Evolutionary conservation across 2,113 vertebrate genomes (phyloP).

Genomic region (Neotragus moschatus): DNA sequence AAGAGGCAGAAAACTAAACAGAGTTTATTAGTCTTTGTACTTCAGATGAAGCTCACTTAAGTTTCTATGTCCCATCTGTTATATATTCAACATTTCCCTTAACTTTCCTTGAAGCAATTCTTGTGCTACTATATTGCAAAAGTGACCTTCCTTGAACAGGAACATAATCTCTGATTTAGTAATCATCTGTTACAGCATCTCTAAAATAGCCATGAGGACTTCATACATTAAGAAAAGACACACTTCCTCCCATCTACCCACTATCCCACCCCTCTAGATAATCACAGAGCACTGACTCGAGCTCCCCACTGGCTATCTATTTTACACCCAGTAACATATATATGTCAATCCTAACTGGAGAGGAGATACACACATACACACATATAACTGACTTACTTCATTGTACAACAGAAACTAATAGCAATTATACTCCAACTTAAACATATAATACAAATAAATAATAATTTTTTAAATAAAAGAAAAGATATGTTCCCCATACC

Average conservation of each 20-base stretch:
- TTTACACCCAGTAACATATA: neutral
- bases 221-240: neutral
- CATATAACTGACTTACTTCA: neutral
- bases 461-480: neutral
- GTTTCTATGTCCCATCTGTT: constrained; percentile 42
- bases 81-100: constrained; percentile 55
- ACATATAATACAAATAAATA: neutral
- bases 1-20: constrained; percentile 6
- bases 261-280: neutral
- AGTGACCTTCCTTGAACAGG: constrained; percentile 59
- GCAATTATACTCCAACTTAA: neutral
- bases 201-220: neutral
- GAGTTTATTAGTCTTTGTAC: constrained; percentile 47
- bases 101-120: constrained; percentile 49
- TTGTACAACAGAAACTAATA: neutral
- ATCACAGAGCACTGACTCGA: neutral
- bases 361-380: neutral
- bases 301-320: neutral
- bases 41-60: constrained; percentile 5
- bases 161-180: constrained; percentile 41
- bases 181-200: constrained; percentile 32
- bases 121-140: constrained; percentile 49
- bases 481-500: neutral
- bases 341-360: neutral
- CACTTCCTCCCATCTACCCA: neutral